Base-by-base conservation (phyloP, 2,888 invertebrate species). In the Polyommatus icarus region DNA sequence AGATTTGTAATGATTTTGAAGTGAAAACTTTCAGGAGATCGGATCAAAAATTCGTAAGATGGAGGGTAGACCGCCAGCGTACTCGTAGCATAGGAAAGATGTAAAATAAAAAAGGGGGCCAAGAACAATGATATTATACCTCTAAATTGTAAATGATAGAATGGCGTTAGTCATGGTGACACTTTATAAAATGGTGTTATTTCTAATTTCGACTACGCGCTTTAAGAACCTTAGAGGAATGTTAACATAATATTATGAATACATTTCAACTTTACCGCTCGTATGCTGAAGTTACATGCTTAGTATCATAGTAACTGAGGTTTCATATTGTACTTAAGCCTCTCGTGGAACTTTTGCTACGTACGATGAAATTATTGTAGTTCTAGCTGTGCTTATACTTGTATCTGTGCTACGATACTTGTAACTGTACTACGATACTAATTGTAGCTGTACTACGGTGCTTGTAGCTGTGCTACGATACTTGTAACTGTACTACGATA, bases 271-370 rank as follows among this genome's bases (percentile, higher is more conserved):
- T 29, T 29, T 67, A 67, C 15, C 67, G 29, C 24, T 57, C 57
- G 75, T 50, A 46, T 72, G 24, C 40, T 57, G 71, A 50, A 77
- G 77, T 71, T 71, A 40, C 40, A 32, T 18, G 46, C 46, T 46
- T 12, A 46, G 46, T 46, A 59, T 73, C 40, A 61, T 59, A 75
- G 73, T 50, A 67, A 75, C 78, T 81, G 80, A 83, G 79, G 79
- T 32, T 32, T 67, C 18, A 32, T 29, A 15, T 67, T 81, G 82
- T 82, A 82, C 81, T 24, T 5, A 67, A 24, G 18, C 24, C 29
- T 32, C 67, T 67, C 15, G 29, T 32, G 4, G 5, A 67, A 67
- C 67, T 67, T 67, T 67, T 67, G 67, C 67, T 67, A 7, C 67
- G 29, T 67, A 67, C 15, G 15, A 67, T 67, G 67, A 32, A 32